phyloP scores from a whole-genome alignment of 2,797 vertebrate genomes.

The Tarsius wallacei region DNA sequence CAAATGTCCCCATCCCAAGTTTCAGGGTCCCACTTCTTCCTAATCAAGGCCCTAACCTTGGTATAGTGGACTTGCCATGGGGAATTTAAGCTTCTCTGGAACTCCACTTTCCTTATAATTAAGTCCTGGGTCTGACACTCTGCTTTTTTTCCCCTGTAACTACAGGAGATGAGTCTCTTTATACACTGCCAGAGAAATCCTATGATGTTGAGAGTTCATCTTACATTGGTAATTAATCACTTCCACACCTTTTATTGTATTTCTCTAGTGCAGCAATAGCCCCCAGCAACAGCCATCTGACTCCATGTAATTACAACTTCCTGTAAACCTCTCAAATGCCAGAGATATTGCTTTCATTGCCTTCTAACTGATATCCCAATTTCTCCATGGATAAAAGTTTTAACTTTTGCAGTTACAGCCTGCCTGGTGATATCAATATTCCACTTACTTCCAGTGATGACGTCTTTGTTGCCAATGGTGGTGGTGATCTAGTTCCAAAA shows the following conservation, averaged over 20 bases:
- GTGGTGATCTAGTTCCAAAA: background rate
- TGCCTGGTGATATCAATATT: background rate
- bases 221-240: conserved; percentile 62
- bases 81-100: background rate
- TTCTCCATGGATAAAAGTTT: conserved; percentile 25
- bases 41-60: background rate
- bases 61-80: background rate
- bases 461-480: background rate
- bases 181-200: background rate
- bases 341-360: conserved; percentile 62
- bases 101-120: background rate
- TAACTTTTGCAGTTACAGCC: background rate
- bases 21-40: background rate
- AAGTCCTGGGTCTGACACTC: background rate
- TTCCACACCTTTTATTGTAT: conserved; percentile 44
- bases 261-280: conserved; percentile 1
- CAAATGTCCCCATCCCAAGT: background rate
- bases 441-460: background rate
- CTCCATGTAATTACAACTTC: conserved; percentile 63
- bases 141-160: background rate
- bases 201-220: background rate
- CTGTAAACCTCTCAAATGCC: conserved; percentile 71
- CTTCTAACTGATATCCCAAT: background rate
- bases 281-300: conserved; percentile 48
- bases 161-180: conserved; percentile 22